phyloP scores from a whole-genome alignment of 2,797 vertebrate species.

The Martes flavigula region DNA sequence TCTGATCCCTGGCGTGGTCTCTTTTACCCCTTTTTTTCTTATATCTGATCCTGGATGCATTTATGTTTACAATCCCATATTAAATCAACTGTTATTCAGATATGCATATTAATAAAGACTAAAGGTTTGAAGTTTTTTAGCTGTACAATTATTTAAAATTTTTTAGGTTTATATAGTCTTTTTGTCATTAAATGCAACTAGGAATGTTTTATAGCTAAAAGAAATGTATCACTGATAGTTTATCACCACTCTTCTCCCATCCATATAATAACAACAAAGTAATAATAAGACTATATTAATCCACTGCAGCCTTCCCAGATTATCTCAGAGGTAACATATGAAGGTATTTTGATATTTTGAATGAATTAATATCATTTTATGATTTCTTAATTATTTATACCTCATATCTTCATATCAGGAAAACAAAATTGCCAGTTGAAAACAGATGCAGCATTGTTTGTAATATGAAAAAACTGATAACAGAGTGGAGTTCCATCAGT shows the following conservation, averaged over 20 bases:
- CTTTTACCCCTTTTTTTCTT: neutral
- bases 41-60: neutral
- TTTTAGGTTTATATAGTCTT: neutral
- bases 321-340: neutral
- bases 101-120: neutral
- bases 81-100: neutral
- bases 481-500: neutral
- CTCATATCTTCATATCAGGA: neutral
- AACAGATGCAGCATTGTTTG: neutral
- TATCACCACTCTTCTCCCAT: neutral
- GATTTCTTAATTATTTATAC: conserved; percentile 20
- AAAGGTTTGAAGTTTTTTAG: neutral
- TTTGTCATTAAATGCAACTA: conserved; percentile 13
- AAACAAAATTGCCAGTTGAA: neutral
- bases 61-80: neutral
- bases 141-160: conserved; percentile 33
- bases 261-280: neutral
- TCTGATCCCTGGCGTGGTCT: neutral
- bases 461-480: neutral
- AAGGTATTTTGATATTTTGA: conserved; percentile 2
- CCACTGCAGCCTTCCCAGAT: neutral
- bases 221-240: neutral
- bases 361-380: neutral
- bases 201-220: neutral
- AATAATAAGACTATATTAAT: neutral